These are phyloP conservation scores for Pemphigus obesinymphae DNA, from an alignment of 1,140 invertebrate genomes.

Conservation along the genomic window DNA sequence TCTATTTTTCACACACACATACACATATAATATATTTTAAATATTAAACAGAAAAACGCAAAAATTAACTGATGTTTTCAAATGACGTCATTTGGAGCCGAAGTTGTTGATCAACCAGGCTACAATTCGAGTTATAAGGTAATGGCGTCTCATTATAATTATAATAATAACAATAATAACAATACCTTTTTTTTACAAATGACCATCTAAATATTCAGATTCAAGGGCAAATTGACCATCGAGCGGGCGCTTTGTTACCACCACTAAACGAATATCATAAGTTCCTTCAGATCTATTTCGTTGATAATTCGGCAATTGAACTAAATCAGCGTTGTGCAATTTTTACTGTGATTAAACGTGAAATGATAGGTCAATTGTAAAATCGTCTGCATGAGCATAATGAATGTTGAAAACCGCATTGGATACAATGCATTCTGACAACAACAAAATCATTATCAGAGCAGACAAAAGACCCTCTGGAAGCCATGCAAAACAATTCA, in stretches of 20 bases:
- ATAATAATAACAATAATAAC: background rate
- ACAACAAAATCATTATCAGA: conserved; percentile 50
- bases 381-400: background rate
- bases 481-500: conserved; percentile 52
- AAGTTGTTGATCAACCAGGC: too few relatives aligned
- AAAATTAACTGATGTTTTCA: too few relatives aligned
- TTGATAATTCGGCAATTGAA: background rate
- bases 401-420: conserved; percentile 48
- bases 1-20: too few relatives aligned
- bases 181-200: background rate
- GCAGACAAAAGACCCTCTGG: conserved; percentile 50
- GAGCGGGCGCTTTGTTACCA: background rate
- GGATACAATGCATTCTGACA: conserved; percentile 50
- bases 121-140: background rate
- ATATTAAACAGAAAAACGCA: too few relatives aligned
- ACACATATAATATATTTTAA: too few relatives aligned
- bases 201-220: background rate
- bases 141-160: background rate
- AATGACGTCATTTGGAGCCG: too few relatives aligned
- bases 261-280: background rate
- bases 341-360: background rate
- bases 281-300: background rate
- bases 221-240: background rate
- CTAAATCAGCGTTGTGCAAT: background rate
- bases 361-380: background rate